These are phyloP conservation scores for Buathra laborator DNA, from an alignment of 2,888 invertebrate genomes.

Conservation along the genomic window DNA sequence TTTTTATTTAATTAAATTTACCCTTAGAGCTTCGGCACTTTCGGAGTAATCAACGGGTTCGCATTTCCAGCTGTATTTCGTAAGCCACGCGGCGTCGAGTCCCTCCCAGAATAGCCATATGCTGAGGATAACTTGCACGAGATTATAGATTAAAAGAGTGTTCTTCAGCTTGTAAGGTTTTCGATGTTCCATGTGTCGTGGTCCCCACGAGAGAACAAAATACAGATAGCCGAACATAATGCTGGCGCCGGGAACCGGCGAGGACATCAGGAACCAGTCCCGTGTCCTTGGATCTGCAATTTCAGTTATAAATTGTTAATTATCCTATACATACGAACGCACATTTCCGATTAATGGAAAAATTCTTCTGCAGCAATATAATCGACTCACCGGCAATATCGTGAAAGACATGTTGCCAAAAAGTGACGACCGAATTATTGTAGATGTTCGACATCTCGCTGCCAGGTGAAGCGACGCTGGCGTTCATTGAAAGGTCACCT, in stretches of 20 bases:
- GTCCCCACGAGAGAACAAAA: slow-evolving; percentile 92
- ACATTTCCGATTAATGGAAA: no score
- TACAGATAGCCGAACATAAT: slow-evolving; percentile 90
- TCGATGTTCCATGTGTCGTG: slow-evolving; percentile 94
- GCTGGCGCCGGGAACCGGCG: slow-evolving; percentile 89
- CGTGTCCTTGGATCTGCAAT: slow-evolving; percentile 89
- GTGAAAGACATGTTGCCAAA: slow-evolving; percentile 88
- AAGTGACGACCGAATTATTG: slow-evolving; percentile 88
- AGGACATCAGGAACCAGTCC: slow-evolving; percentile 91
- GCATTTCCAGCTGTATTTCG: slow-evolving; percentile 95
- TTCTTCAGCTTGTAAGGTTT: slow-evolving; percentile 93
- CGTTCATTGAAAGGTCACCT: slow-evolving; percentile 80
- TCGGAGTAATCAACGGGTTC: slow-evolving; percentile 95
- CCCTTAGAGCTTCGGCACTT: slow-evolving; percentile 91
- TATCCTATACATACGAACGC: neutral
- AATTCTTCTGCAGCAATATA: neutral
- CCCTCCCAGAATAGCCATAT: slow-evolving; percentile 93
- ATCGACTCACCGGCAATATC: slow-evolving; percentile 88
- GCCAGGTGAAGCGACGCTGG: slow-evolving; percentile 72
- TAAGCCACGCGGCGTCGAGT: slow-evolving; percentile 91
- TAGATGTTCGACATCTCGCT: slow-evolving; percentile 85
- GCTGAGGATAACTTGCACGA: slow-evolving; percentile 94
- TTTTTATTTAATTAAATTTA: slow-evolving; percentile 84
- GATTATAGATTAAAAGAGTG: slow-evolving; percentile 94
- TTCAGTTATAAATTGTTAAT: neutral